These are phyloP conservation scores for Hycleus phaleratus DNA, from an alignment of 1,140 invertebrate species.

Conservation along the genomic window DNA sequence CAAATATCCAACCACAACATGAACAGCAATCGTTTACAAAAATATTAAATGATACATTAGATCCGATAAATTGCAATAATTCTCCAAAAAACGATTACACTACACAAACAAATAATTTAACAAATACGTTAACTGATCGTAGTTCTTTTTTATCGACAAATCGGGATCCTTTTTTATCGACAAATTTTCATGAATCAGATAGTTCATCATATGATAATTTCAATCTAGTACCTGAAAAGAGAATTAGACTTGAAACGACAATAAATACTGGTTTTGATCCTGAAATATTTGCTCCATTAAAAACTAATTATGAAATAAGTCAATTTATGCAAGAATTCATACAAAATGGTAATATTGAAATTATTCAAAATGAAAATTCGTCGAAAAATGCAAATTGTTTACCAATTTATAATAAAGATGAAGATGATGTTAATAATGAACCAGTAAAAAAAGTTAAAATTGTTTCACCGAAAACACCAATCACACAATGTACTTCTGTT, in stretches of 20 bases:
- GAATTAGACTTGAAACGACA: neutral
- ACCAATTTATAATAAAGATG: neutral
- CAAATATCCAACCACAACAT: too few relatives aligned
- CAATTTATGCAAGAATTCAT: neutral
- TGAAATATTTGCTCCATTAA: neutral
- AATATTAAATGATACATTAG: too few relatives aligned
- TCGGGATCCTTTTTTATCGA: too few relatives aligned
- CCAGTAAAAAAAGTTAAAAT: neutral
- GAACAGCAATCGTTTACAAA: too few relatives aligned
- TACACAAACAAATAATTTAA: too few relatives aligned
- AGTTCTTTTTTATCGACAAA: too few relatives aligned
- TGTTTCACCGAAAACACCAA: neutral
- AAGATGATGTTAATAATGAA: neutral
- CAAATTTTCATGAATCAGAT: too few relatives aligned
- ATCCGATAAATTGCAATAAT: too few relatives aligned
- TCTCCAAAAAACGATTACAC: too few relatives aligned
- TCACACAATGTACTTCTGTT: neutral
- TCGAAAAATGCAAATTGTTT: constrained; percentile 5
- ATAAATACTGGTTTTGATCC: constrained; percentile 4
- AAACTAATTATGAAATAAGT: constrained; percentile 1
- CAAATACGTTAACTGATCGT: too few relatives aligned
- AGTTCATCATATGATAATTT: too few relatives aligned
- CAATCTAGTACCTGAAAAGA: neutral
- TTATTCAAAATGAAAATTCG: constrained; percentile 3
- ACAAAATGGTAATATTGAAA: too few relatives aligned